Evolutionary conservation across 2,797 vertebrate species (phyloP), one percentile per base, ranked within the genome.

Genomic region (Moxostoma hubbsi): DNA sequence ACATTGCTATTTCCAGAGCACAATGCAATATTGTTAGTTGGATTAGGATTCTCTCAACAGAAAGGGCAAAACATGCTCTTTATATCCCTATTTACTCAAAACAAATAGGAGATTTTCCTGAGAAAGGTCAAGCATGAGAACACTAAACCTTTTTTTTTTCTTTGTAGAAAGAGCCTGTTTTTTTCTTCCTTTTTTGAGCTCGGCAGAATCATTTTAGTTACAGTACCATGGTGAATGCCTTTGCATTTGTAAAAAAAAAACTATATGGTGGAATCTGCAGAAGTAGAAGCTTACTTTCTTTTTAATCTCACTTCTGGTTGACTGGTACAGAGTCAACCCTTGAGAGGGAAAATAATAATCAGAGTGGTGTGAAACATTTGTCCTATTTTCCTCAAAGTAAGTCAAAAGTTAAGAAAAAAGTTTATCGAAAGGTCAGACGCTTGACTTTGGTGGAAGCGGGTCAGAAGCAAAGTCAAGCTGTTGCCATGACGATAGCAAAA

Each of bases 401-500:
- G 80, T 76, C 67, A 51, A 53, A 57, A 64, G 43, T 11, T n/a
- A 2, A 8, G 49, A 43, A 10, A 47, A 10, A 75, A 58, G 51
- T 54, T 59, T 50, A 76, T 16, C 67, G 43, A 71, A 65, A 81
- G 80, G 73, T 81, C 61, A 70, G 65, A 43, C 53, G 10, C 50
- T 65, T 74, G 80, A 86, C 78, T 83, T 85, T 85, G 89, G 87
- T 83, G 88, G 86, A 76, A 71, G 61, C 80, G 50, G 80, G 73
- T 81, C 80, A 81, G 62, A 70, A 81, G 65, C 24, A 36, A 36
- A 64, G 61, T 75, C 73, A 65, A 75, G 61, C 73, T 65, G 62
- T 61, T 4, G 15, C 15, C 15, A 66, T 77, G 71, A 68, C 67
- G 85, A 86, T 67, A 65, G 67, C 45, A 71, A 87, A 89, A 88